These are phyloP conservation scores for Trissonchulus latispiculum DNA, from an alignment of 2,888 invertebrate genomes.

Conservation along the genomic window DNA sequence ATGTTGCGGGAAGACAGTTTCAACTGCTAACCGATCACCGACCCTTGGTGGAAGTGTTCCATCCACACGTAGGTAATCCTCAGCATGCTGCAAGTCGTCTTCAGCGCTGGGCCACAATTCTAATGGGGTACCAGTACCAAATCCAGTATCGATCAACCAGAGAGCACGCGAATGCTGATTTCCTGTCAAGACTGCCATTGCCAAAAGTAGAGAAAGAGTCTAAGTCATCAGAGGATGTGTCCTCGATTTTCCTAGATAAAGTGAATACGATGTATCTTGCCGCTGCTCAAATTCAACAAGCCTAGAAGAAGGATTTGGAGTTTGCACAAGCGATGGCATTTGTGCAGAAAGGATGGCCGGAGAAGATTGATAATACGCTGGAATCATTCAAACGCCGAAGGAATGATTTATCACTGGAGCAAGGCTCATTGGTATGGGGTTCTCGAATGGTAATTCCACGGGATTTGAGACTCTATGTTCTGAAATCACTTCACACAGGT, in stretches of 20 bases:
- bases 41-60: not conserved
- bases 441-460: constrained; percentile 32
- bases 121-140: not conserved
- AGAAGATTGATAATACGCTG: not conserved
- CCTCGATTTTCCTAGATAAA: no score
- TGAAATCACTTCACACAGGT: constrained; percentile 33
- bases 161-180: not conserved
- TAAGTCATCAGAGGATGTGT: not conserved
- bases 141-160: not conserved
- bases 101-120: not conserved
- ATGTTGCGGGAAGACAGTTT: not conserved
- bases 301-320: not conserved
- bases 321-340: not conserved
- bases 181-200: not conserved
- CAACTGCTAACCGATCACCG: not conserved
- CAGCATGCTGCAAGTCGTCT: not conserved
- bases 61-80: not conserved
- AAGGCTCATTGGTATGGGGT: not conserved
- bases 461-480: constrained; percentile 26
- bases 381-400: not conserved
- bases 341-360: not conserved
- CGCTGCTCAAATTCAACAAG: not conserved
- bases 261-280: not conserved
- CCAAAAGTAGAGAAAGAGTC: not conserved
- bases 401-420: not conserved